A percentile compares a stretch with the other conserved stretches of the same genome.
Evolutionary conservation across 2,888 invertebrate genomes (phyloP).

Genomic region (Carcina quercana): DNA sequence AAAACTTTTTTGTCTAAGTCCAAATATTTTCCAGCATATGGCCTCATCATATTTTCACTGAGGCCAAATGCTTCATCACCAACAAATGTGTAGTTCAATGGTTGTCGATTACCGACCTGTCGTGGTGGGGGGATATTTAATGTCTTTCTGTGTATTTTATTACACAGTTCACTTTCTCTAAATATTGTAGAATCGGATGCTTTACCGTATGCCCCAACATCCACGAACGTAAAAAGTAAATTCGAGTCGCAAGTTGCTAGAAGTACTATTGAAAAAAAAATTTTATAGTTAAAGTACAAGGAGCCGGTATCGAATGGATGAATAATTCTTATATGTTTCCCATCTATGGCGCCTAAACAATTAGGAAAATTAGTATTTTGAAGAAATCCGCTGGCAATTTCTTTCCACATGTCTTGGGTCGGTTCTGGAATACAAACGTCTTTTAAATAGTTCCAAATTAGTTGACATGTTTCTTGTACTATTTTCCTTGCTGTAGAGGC

Average conservation of each 20-base stretch:
- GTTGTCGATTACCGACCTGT: conserved; percentile 17
- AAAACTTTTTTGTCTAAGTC: neutral
- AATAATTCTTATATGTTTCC: conserved; percentile 12
- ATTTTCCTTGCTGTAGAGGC: neutral
- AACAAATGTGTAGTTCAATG: conserved; percentile 16
- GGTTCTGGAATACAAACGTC: conserved; percentile 7
- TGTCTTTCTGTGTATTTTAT: conserved; percentile 18
- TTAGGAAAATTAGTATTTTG: conserved; percentile 9
- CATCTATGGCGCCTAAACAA: conserved; percentile 14
- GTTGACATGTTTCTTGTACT: conserved; percentile 13
- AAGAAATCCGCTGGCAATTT: neutral
- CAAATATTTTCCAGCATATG: conserved; percentile 4
- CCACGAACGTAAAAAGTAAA: conserved; percentile 22
- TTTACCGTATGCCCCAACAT: conserved; percentile 21
- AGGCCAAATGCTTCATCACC: conserved; percentile 16
- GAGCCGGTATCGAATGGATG: conserved; percentile 16
- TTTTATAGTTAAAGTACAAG: conserved; percentile 21
- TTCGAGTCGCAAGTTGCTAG: conserved; percentile 21
- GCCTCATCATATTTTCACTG: conserved; percentile 10
- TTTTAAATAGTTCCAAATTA: conserved; percentile 12
- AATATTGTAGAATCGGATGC: conserved; percentile 20
- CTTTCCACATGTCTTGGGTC: conserved; percentile 7
- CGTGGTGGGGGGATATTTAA: conserved; percentile 18
- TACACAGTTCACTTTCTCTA: conserved; percentile 19
- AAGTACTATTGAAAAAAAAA: conserved; percentile 21